phyloP scores from a whole-genome alignment of 2,888 invertebrate genomes.

The Euclidia mi region DNA sequence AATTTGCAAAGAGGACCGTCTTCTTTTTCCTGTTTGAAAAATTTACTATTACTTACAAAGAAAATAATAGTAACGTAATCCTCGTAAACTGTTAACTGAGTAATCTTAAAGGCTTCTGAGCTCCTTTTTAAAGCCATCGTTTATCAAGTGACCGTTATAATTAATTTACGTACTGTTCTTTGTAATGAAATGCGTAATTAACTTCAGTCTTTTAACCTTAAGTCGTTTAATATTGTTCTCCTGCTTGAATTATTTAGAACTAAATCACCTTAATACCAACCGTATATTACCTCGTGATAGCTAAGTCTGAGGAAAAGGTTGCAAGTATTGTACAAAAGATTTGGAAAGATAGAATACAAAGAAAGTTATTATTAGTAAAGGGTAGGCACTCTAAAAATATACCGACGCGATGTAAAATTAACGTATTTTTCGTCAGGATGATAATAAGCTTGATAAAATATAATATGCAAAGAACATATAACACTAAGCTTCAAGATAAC shows the following conservation, averaged over 20 bases:
- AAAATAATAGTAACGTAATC: slow-evolving; percentile 32
- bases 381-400: too few species aligned
- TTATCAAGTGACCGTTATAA: slow-evolving; percentile 52
- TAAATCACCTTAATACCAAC: slow-evolving; percentile 42
- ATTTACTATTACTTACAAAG: slow-evolving; percentile 33
- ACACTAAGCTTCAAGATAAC: too few species aligned
- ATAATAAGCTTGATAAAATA: too few species aligned
- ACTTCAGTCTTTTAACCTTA: slow-evolving; percentile 42
- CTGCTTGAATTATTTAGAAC: slow-evolving; percentile 36
- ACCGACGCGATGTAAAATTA: too few species aligned
- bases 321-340: slow-evolving; percentile 32
- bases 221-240: slow-evolving; percentile 35
- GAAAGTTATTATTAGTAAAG: slow-evolving; percentile 20
- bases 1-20: slow-evolving; percentile 94
- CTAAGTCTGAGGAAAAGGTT: slow-evolving; percentile 36
- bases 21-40: slow-evolving; percentile 79
- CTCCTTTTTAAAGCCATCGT: slow-evolving; percentile 42
- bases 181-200: slow-evolving; percentile 49
- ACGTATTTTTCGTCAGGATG: too few species aligned
- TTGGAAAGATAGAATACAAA: slow-evolving; percentile 40
- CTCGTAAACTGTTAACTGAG: slow-evolving; percentile 41
- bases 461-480: too few species aligned
- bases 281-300: slow-evolving; percentile 56
- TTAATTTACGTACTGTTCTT: slow-evolving; percentile 49
- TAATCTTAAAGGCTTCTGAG: slow-evolving; percentile 35